These are phyloP conservation scores for Drosophila auraria DNA, from an alignment of 1,140 invertebrate genomes.

Conservation along the genomic window DNA sequence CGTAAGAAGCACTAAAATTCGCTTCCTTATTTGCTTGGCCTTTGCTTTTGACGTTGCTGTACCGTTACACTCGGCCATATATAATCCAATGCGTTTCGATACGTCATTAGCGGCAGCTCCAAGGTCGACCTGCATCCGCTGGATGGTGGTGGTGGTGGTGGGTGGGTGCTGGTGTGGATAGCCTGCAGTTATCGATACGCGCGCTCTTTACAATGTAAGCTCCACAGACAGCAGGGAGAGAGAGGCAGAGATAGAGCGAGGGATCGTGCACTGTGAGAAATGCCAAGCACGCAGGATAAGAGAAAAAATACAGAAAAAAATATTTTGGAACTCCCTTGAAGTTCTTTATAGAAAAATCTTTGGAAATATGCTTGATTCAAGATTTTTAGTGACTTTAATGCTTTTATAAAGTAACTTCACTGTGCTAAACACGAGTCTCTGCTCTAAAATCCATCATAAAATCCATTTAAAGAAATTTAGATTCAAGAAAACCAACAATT, in stretches of 20 bases:
- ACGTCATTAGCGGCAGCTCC: constrained; percentile 58
- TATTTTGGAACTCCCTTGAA: too few species aligned
- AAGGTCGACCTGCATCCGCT: constrained; percentile 50
- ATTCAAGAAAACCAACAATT: too few species aligned
- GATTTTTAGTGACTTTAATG: too few species aligned
- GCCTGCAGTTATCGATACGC: constrained; percentile 41
- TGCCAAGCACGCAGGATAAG: background rate
- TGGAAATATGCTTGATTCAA: background rate
- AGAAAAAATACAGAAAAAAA: background rate
- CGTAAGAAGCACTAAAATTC: constrained; percentile 11
- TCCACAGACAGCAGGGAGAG: constrained; percentile 3
- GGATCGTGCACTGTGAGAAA: constrained; percentile 19
- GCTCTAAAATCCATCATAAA: too few species aligned
- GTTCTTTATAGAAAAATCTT: background rate
- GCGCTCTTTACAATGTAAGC: constrained; percentile 47
- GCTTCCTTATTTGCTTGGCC: constrained; percentile 49
- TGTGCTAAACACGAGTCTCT: background rate
- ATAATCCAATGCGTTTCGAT: constrained; percentile 54
- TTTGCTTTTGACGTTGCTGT: constrained; percentile 41
- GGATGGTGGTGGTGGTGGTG: too few species aligned
- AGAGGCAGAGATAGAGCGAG: background rate
- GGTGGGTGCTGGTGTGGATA: background rate
- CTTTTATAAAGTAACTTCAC: background rate
- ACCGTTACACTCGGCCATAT: constrained; percentile 28
- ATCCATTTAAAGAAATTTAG: too few species aligned